Evolutionary conservation across 2,888 invertebrate species (phyloP).

Genomic region (Brachypalpus laphriformis): DNA sequence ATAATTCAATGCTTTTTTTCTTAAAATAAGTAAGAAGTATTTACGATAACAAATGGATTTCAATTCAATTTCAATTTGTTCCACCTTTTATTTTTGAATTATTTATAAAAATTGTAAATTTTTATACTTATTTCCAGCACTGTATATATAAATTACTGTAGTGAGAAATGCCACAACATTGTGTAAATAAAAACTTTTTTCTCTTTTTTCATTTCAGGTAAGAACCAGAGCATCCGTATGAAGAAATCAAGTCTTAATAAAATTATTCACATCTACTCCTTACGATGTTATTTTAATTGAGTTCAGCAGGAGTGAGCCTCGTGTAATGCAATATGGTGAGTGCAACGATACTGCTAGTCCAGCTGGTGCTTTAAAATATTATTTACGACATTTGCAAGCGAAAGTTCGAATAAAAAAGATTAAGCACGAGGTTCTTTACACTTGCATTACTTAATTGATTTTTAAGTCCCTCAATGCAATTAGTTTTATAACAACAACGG

Average conservation of each 20-base stretch:
- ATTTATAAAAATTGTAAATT: too few relatives aligned
- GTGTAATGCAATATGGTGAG: neutral
- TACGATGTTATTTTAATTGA: neutral
- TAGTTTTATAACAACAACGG: too few relatives aligned
- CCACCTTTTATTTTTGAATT: too few relatives aligned
- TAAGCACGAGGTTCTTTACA: neutral
- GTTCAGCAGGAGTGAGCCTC: neutral
- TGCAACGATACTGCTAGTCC: slow-evolving; percentile 4
- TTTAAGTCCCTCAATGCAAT: neutral
- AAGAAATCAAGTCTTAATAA: slow-evolving; percentile 27
- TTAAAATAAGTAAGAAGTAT: too few relatives aligned
- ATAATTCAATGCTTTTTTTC: too few relatives aligned
- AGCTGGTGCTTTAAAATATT: neutral
- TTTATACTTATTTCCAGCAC: too few relatives aligned
- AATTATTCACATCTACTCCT: slow-evolving; percentile 40
- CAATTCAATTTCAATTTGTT: too few relatives aligned
- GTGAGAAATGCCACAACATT: too few relatives aligned
- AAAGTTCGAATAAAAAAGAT: neutral
- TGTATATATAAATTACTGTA: too few relatives aligned
- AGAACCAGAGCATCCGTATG: slow-evolving; percentile 21
- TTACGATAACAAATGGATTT: too few relatives aligned
- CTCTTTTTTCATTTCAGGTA: slow-evolving; percentile 37
- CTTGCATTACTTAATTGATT: neutral
- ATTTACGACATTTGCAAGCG: too few relatives aligned
- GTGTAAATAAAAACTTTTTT: too few relatives aligned